phyloP scores from a whole-genome alignment of 2,797 vertebrate genomes.

The Epinephelus malabaricus region DNA sequence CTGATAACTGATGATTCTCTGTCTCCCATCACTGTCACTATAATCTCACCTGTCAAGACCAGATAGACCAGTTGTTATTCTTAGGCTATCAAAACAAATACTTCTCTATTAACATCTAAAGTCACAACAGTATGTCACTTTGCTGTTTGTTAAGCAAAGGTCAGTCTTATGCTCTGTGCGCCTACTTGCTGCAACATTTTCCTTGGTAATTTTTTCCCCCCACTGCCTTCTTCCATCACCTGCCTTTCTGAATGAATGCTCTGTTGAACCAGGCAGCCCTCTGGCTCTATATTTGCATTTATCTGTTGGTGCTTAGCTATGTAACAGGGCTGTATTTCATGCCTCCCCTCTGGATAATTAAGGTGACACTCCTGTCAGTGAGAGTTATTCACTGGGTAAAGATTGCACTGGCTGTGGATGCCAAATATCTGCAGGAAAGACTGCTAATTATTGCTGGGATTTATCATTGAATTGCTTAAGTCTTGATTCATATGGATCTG shows the following conservation, averaged over 20 bases:
- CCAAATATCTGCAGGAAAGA: background rate
- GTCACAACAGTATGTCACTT: background rate
- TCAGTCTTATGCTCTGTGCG: slow-evolving; percentile 14
- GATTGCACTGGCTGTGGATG: background rate
- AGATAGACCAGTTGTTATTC: slow-evolving; percentile 26
- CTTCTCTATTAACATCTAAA: background rate
- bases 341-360: background rate
- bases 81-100: background rate
- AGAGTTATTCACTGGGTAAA: slow-evolving; percentile 1
- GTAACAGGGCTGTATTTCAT: slow-evolving; percentile 35
- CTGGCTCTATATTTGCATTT: slow-evolving; percentile 38
- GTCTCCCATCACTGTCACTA: slow-evolving; percentile 44
- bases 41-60: slow-evolving; percentile 33
- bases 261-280: slow-evolving; percentile 62
- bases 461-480: background rate
- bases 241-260: slow-evolving; percentile 73
- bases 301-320: slow-evolving; percentile 27
- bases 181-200: slow-evolving; percentile 11
- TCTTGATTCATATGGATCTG: background rate
- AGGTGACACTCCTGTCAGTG: slow-evolving; percentile 1
- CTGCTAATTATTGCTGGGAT: background rate
- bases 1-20: slow-evolving; percentile 32
- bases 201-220: background rate
- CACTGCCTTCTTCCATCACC: slow-evolving; percentile 21
- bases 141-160: slow-evolving; percentile 4